phyloP scores from a whole-genome alignment of 1,140 invertebrate genomes.

The Campoletis sonorensis region DNA sequence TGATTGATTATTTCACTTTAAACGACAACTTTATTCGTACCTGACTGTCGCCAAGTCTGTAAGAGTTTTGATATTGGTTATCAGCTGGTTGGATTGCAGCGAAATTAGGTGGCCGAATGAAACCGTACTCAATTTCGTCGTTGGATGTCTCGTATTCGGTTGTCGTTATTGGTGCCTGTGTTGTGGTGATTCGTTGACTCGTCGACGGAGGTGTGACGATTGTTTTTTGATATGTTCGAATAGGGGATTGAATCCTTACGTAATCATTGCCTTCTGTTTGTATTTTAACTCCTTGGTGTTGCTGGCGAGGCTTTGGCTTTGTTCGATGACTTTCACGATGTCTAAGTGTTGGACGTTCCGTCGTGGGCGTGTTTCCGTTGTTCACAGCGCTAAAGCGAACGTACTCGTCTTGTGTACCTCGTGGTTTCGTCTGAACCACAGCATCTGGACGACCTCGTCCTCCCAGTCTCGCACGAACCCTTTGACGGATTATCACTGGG shows the following conservation, averaged over 20 bases:
- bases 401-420: constrained; percentile 70
- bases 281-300: constrained; percentile 60
- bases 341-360: constrained; percentile 21
- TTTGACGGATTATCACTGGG: constrained; percentile 67
- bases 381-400: constrained; percentile 73
- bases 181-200: constrained; percentile 46
- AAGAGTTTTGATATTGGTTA: constrained; percentile 46
- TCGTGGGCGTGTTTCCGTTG: constrained; percentile 38
- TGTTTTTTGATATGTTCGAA: constrained; percentile 51
- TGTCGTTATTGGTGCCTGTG: constrained; percentile 49
- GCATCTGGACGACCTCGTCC: constrained; percentile 65
- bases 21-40: constrained; percentile 42
- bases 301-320: constrained; percentile 59
- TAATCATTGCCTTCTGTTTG: constrained; percentile 71
- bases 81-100: constrained; percentile 59
- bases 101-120: constrained; percentile 69
- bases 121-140: constrained; percentile 69
- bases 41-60: constrained; percentile 54
- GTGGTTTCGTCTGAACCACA: constrained; percentile 66
- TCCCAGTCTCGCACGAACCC: constrained; percentile 63
- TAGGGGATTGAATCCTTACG: constrained; percentile 65
- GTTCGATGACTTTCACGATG: constrained; percentile 52
- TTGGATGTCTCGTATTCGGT: constrained; percentile 44
- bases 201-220: constrained; percentile 52
- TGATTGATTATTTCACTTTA: too few relatives aligned